phyloP scores from a whole-genome alignment of 2,888 invertebrate species.

The Salpingus planirostris region DNA sequence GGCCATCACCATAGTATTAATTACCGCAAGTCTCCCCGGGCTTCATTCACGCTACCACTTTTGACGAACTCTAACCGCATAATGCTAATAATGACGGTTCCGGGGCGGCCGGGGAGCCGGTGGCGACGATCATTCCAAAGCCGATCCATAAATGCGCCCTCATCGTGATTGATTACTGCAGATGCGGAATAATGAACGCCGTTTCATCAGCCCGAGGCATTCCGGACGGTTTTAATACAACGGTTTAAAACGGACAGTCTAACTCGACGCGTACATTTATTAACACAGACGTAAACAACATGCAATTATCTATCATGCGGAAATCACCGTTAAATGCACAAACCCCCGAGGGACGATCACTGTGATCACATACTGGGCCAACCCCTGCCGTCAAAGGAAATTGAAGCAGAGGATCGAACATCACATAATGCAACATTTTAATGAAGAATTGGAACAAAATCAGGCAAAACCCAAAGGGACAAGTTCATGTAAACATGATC shows the following conservation, averaged over 20 bases:
- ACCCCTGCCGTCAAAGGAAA: too few relatives aligned
- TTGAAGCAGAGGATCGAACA: too few relatives aligned
- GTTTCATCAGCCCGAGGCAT: slow-evolving; percentile 1
- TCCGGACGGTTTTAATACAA: not conserved
- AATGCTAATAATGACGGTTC: slow-evolving; percentile 9
- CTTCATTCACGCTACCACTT: slow-evolving; percentile 15
- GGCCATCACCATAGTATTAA: slow-evolving; percentile 15
- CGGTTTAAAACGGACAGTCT: not conserved
- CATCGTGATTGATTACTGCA: slow-evolving; percentile 20
- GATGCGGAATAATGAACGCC: slow-evolving; percentile 8
- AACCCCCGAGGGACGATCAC: too few relatives aligned
- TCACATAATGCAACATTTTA: too few relatives aligned
- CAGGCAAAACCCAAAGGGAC: too few relatives aligned
- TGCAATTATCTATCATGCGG: too few relatives aligned
- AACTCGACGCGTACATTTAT: too few relatives aligned
- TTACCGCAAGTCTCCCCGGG: slow-evolving; percentile 13
- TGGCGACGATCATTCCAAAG: slow-evolving; percentile 5
- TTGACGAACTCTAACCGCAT: slow-evolving; percentile 13
- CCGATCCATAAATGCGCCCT: slow-evolving; percentile 18
- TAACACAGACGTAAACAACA: too few relatives aligned
- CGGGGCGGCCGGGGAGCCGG: slow-evolving; percentile 1
- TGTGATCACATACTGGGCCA: too few relatives aligned
- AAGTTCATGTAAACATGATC: too few relatives aligned
- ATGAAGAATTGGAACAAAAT: too few relatives aligned
- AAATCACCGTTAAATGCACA: too few relatives aligned